Conservation (phyloP, 2,888 invertebrate species). For the Lapara coniferarum region DNA sequence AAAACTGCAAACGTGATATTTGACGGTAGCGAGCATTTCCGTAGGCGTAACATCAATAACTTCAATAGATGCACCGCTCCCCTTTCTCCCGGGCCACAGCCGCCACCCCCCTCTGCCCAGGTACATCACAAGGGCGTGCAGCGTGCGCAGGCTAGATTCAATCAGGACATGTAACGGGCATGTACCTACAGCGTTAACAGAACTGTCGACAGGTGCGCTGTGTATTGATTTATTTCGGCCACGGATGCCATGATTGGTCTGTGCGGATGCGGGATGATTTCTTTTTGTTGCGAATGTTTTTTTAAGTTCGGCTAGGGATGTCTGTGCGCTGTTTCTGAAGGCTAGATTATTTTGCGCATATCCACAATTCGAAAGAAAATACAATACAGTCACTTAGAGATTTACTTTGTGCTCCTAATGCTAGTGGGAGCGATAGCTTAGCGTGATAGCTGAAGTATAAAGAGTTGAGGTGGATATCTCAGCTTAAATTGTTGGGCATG, state of each 20-base stretch:
- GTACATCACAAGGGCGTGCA: constrained; percentile 15
- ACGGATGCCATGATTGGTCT: constrained; percentile 14
- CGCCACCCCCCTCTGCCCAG: neutral
- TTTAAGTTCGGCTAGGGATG: neutral
- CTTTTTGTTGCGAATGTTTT: neutral
- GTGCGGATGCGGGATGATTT: neutral
- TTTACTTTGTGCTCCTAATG: no score
- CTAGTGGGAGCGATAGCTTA: no score
- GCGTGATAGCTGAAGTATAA: no score
- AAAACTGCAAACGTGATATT: neutral
- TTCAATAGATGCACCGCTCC: constrained; percentile 10
- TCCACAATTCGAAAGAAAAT: no score
- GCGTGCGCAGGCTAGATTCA: constrained; percentile 23
- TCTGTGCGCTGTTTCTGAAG: no score
- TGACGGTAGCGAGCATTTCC: neutral
- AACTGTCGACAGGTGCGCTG: constrained; percentile 18
- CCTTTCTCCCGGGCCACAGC: neutral
- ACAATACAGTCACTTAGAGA: no score
- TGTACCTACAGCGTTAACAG: constrained; percentile 2
- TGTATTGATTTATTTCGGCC: constrained; percentile 23
- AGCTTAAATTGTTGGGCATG: no score
- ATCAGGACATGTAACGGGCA: constrained; percentile 22
- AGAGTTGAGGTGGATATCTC: no score
- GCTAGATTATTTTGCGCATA: no score
- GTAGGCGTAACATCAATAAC: constrained; percentile 9